phyloP scores from a whole-genome alignment of 2,797 vertebrate genomes.

The Darevskia mixta region DNA sequence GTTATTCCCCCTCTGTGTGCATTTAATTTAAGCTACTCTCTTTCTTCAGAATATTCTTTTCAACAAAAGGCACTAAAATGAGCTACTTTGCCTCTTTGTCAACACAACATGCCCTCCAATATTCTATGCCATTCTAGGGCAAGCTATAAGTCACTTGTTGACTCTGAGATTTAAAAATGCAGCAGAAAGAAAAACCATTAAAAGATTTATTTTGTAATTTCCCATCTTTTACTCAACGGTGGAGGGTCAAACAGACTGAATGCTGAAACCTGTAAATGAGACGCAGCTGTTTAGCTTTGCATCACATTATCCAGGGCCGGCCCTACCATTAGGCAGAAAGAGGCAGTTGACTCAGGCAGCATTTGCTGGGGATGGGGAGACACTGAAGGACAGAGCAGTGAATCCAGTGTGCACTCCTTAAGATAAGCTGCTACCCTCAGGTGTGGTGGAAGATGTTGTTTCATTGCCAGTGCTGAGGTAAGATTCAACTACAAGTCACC shows the following conservation, averaged over 20 bases:
- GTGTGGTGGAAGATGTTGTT: too few species aligned
- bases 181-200: neutral
- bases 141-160: slow-evolving; percentile 3
- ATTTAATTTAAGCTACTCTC: slow-evolving; percentile 40
- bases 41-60: slow-evolving; percentile 58
- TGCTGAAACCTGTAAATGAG: neutral
- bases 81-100: slow-evolving; percentile 31
- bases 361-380: too few species aligned
- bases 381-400: too few species aligned
- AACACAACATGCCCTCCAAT: slow-evolving; percentile 39
- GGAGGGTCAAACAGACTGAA: neutral
- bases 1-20: neutral
- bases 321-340: neutral
- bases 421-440: too few species aligned
- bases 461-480: too few species aligned
- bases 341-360: too few species aligned
- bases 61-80: slow-evolving; percentile 50
- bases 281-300: neutral
- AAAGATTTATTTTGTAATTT: neutral
- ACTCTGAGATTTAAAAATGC: neutral
- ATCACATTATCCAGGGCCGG: too few species aligned
- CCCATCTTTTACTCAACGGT: neutral
- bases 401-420: too few species aligned
- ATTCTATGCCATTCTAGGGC: slow-evolving; percentile 13
- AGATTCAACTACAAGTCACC: too few species aligned